Evolutionary conservation across 1,140 invertebrate species (phyloP), one percentile per base, ranked within the genome.

Genomic region (Sarcophaga peregrina): DNA sequence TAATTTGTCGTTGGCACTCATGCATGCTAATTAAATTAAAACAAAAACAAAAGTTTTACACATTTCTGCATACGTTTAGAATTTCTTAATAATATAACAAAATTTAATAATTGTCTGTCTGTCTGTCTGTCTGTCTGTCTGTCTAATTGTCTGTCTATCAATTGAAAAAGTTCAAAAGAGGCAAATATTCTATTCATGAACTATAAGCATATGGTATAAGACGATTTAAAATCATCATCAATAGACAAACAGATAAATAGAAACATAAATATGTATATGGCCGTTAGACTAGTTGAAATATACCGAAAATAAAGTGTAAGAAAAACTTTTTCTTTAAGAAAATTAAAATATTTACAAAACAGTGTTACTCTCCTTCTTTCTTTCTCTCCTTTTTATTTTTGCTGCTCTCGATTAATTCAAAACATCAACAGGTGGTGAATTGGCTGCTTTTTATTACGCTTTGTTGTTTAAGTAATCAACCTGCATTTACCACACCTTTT

Each of bases 281-380:
- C 25, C 25, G 25, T 37, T 2, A 37, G 25, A 37, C 25, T 37
- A 37, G 25, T 37, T 37, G 1, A 37, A 37, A 37, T 37, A 37
- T 37, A 37, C 1, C 1, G 4, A 37, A 37, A 37, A 37, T 37
- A 37, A 37, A 37, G 4, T 37, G 25, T 37, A 76, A 76, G 46
- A 48, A 48, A 6, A 76, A 76, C 46, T 15, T 47, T 5, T 48
- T 17, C 46, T 10, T 76, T 76, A 76, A 76, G 74, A 76, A 76
- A 76, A 76, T 76, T 76, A 76, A 76, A 76, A 76, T n/a, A 76
- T 25, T 68, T 68, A 9, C 20, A 62, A 76, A 76, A 4, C 46
- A 76, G 46, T 8, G 46, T 48, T 17, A 76, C 48, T 74, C 8
- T 45, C 25, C 46, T 58, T 58, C 54, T 58, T 15, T 58, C 7